Conservation (phyloP, 2,888 invertebrate genomes). For the Xestoiulus laeticollis region DNA sequence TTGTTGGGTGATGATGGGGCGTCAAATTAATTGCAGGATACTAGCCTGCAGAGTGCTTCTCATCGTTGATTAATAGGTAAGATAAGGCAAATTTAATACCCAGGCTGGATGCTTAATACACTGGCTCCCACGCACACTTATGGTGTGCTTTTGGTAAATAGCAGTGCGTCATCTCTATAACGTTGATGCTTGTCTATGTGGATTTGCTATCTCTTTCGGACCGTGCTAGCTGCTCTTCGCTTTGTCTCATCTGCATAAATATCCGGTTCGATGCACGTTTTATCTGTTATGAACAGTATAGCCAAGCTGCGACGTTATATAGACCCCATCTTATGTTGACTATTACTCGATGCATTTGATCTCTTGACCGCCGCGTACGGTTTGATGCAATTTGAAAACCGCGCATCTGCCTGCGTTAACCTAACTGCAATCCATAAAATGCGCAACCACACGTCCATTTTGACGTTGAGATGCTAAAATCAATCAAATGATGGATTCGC, state of each 20-base stretch:
- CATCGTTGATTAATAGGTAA: not conserved
- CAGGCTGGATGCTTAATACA: not conserved
- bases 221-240: not conserved
- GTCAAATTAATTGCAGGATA: conserved; percentile 7
- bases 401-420: conserved; percentile 7
- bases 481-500: conserved; percentile 13
- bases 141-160: not conserved
- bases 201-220: not conserved
- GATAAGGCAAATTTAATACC: conserved; percentile 8
- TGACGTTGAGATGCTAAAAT: not conserved
- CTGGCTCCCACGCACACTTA: not conserved
- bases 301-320: not conserved
- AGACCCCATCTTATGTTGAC: conserved; percentile 32
- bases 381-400: not conserved
- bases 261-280: not conserved
- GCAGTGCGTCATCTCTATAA: not conserved
- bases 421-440: not conserved
- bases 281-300: not conserved
- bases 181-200: not conserved
- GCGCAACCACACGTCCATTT: conserved; percentile 22
- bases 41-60: not conserved
- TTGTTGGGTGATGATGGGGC: not conserved
- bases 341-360: conserved; percentile 27
- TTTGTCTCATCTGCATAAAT: not conserved
- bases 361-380: not conserved